Evolutionary conservation across 2,113 vertebrate species (phyloP).

Genomic region (Oreochromis tanganicae): DNA sequence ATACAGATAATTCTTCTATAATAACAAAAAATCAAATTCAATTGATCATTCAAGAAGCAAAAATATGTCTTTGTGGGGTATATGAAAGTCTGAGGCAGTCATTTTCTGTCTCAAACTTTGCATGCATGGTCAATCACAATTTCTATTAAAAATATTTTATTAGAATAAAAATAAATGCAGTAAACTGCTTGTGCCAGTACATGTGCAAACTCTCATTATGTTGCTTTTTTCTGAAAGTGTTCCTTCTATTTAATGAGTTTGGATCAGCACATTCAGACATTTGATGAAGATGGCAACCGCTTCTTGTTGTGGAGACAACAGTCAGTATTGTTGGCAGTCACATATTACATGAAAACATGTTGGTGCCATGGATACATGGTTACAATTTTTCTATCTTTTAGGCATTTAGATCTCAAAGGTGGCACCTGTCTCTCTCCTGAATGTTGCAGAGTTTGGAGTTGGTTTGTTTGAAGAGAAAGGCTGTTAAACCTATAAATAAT

Average conservation of each 20-base stretch:
- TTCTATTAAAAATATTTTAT: background rate
- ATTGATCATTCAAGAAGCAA: background rate
- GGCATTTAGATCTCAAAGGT: background rate
- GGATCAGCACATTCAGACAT: background rate
- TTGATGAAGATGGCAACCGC: background rate
- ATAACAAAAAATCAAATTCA: background rate
- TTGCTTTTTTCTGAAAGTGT: background rate
- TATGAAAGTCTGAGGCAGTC: background rate
- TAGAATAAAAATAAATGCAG: fast-evolving
- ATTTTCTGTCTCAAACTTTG: background rate
- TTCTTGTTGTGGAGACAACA: background rate
- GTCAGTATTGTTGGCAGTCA: background rate
- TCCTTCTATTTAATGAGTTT: background rate
- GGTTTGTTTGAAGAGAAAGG: background rate
- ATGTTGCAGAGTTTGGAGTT: background rate
- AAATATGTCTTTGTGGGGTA: background rate
- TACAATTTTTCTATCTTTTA: background rate
- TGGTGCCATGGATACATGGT: too few relatives aligned
- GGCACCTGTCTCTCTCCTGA: background rate
- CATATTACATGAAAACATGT: background rate
- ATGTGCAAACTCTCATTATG: background rate
- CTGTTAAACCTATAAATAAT: background rate
- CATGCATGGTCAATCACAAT: background rate
- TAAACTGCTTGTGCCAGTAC: fast-evolving
- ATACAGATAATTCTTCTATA: background rate